These are phyloP conservation scores for Geophilus truncorum DNA, from an alignment of 2,888 invertebrate species.

Conservation along the genomic window DNA sequence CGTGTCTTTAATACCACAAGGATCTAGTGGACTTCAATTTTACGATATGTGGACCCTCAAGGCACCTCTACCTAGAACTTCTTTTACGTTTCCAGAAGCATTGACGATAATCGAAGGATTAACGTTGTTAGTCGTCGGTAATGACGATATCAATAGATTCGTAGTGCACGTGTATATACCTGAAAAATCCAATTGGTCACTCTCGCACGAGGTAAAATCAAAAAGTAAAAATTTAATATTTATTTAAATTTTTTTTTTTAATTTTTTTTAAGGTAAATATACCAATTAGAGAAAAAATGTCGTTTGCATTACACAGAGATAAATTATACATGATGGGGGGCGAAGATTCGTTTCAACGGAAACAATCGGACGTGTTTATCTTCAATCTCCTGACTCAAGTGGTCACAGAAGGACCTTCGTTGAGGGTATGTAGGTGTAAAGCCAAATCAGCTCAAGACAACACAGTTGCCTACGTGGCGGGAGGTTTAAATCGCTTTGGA, in stretches of 20 bases:
- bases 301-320: not conserved
- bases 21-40: not conserved
- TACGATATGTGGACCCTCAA: not conserved
- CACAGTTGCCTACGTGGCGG: not conserved
- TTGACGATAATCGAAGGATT: not conserved
- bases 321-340: slow-evolving; percentile 16
- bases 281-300: not conserved
- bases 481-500: slow-evolving; percentile 20
- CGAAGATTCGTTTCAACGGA: slow-evolving; percentile 8
- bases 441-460: not conserved
- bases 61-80: not conserved
- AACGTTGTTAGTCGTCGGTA: not conserved
- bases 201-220: not conserved
- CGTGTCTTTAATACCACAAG: not conserved
- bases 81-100: slow-evolving; percentile 13
- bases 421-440: not conserved
- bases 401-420: not conserved
- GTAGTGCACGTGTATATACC: slow-evolving; percentile 10
- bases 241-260: not conserved
- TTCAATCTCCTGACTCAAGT: not conserved
- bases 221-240: not conserved
- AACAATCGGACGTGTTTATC: not conserved
- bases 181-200: not conserved
- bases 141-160: not conserved
- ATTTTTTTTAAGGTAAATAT: not conserved